Evolutionary conservation across 2,113 vertebrate species (phyloP).

Genomic region (Erythrolamprus reginae): DNA sequence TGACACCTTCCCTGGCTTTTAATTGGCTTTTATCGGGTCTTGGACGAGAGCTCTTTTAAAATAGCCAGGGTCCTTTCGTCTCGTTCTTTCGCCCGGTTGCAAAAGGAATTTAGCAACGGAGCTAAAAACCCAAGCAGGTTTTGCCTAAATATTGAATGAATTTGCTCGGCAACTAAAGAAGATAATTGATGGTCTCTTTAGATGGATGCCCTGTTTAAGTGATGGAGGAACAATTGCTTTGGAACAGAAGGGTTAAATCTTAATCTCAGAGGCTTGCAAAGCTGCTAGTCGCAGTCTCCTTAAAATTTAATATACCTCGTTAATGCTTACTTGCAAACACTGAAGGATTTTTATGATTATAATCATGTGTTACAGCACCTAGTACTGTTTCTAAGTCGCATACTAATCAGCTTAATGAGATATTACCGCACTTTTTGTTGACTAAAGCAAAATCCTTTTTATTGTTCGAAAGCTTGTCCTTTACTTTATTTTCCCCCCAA

Average conservation of each 20-base stretch:
- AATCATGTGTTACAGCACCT: constrained; percentile 90
- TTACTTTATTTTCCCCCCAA: constrained; percentile 81
- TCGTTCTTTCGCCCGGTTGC: constrained; percentile 19
- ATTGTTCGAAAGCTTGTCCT: constrained; percentile 96
- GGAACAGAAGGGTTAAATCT: constrained; percentile 78
- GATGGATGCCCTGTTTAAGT: constrained; percentile 62
- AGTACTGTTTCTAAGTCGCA: constrained; percentile 91
- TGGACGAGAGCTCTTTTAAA: constrained; percentile 64
- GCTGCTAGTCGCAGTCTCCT: constrained; percentile 77
- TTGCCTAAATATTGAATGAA: constrained; percentile 30
- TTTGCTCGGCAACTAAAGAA: constrained; percentile 31
- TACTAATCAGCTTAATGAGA: constrained; percentile 99
- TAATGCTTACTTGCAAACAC: constrained; percentile 84
- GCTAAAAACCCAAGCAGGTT: constrained; percentile 34
- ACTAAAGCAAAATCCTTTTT: constrained; percentile 95
- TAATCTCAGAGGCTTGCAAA: constrained; percentile 81
- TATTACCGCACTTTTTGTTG: constrained; percentile 99
- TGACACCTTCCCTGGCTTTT: constrained; percentile 66
- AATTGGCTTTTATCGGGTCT: constrained; percentile 74
- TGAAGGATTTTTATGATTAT: constrained; percentile 90
- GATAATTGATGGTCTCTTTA: constrained; percentile 53
- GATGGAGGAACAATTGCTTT: constrained; percentile 65
- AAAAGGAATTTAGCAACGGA: constrained; percentile 25
- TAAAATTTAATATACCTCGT: constrained; percentile 86
- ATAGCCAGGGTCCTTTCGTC: constrained; percentile 59